Evolutionary conservation across 2,113 vertebrate species (phyloP).

Genomic region (Tonatia bakeri): DNA sequence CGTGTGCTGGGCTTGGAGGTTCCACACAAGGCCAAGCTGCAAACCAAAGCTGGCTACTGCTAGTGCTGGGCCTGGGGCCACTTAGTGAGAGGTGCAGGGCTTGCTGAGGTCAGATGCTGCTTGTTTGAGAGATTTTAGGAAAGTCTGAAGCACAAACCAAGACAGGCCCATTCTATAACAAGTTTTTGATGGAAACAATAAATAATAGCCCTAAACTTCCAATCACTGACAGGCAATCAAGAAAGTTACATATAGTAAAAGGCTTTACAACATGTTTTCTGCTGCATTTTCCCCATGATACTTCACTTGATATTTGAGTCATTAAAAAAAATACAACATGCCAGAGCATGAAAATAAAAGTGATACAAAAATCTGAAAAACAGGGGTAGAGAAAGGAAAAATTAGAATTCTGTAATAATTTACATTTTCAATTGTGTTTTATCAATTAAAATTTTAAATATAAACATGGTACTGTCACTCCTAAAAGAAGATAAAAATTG

Average conservation of each 20-base stretch:
- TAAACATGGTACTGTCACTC: not conserved
- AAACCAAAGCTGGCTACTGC: not conserved
- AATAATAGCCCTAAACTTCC: not conserved
- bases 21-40: no score
- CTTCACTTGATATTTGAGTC: not conserved
- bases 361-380: not conserved
- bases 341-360: not conserved
- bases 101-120: no score
- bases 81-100: no score
- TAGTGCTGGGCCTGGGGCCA: no score
- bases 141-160: no score
- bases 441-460: not conserved
- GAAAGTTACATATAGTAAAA: not conserved
- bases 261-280: not conserved
- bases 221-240: not conserved
- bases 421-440: not conserved
- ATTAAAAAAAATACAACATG: not conserved
- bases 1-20: no score
- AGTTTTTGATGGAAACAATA: not conserved
- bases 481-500: not conserved
- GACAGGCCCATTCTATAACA: no score
- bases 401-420: not conserved
- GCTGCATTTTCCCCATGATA: not conserved
- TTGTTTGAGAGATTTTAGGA: no score
- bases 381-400: not conserved